Conservation (phyloP, 2,113 vertebrate species). For the Oceanodroma tethys region DNA sequence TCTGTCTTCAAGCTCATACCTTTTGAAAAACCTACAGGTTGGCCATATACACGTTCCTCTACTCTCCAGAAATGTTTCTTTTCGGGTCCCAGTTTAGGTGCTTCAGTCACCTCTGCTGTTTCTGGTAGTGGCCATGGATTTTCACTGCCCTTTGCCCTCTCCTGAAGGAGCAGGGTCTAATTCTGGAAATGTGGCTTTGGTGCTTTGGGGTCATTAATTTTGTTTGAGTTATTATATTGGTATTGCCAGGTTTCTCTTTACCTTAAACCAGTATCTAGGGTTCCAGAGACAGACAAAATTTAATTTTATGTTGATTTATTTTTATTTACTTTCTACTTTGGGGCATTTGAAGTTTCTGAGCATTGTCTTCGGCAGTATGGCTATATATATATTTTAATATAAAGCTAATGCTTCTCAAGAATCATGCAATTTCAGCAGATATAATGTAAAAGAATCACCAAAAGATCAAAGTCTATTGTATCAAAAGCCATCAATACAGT, state of each 20-base stretch:
- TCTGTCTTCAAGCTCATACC: not conserved
- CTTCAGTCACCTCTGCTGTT: not conserved
- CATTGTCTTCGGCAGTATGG: not conserved
- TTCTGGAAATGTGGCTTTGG: not conserved
- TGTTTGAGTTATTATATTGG: not conserved
- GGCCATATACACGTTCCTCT: not conserved
- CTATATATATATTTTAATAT: not conserved
- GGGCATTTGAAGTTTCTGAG: not conserved
- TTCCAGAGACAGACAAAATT: not conserved
- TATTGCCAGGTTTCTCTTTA: not conserved
- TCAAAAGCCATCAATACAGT: not conserved
- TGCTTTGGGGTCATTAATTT: not conserved
- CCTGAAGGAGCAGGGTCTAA: not conserved
- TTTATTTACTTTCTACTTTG: not conserved
- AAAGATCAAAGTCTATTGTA: not conserved
- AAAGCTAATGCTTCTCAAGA: not conserved
- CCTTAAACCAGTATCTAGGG: not conserved
- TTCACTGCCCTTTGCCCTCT: not conserved
- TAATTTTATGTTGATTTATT: not conserved
- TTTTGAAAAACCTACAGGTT: not conserved
- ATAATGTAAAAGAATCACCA: not conserved
- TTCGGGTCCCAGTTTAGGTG: not conserved
- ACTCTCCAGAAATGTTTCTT: not conserved
- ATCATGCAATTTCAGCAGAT: not conserved
- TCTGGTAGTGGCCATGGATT: not conserved